These are phyloP conservation scores for Tiaroga cobitis DNA, from an alignment of 2,797 vertebrate species.

Conservation along the genomic window DNA sequence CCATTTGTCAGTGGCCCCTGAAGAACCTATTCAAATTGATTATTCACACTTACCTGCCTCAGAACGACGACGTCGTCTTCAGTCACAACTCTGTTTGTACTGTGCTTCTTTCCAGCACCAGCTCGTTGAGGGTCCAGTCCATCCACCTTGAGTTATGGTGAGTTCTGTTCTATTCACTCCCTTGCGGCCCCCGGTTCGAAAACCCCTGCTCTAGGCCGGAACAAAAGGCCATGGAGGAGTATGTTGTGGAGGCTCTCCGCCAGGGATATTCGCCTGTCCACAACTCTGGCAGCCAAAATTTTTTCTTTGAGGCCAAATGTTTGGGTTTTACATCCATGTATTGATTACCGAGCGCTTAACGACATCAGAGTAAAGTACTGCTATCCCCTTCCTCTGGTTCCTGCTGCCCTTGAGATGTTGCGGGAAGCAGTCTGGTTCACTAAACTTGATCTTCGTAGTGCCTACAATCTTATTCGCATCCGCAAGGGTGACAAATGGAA, in stretches of 20 bases:
- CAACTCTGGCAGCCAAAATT: too few species aligned
- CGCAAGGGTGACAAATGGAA: not conserved
- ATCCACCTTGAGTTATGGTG: not conserved
- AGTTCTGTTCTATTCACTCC: not conserved
- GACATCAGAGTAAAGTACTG: too few species aligned
- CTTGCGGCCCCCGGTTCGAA: too few species aligned
- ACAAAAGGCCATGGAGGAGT: not conserved
- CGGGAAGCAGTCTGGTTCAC: not conserved
- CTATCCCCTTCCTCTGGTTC: too few species aligned
- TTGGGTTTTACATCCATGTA: too few species aligned
- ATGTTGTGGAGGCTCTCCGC: not conserved
- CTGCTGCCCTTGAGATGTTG: not conserved
- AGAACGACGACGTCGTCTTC: not conserved
- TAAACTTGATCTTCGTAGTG: not conserved
- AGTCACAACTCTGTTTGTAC: not conserved
- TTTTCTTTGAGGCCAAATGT: too few species aligned
- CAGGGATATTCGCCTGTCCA: not conserved
- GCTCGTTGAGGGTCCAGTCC: not conserved
- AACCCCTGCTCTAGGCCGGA: not conserved
- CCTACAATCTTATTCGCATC: not conserved
- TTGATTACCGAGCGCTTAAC: too few species aligned
- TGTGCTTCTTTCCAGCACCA: not conserved
- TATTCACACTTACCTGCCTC: not conserved
- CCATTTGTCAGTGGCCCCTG: too few species aligned
- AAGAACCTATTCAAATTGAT: not conserved